Evolutionary conservation across 2,888 invertebrate species (phyloP), one percentile per base, ranked within the genome.

Genomic region (Petrolisthes cinctipes): DNA sequence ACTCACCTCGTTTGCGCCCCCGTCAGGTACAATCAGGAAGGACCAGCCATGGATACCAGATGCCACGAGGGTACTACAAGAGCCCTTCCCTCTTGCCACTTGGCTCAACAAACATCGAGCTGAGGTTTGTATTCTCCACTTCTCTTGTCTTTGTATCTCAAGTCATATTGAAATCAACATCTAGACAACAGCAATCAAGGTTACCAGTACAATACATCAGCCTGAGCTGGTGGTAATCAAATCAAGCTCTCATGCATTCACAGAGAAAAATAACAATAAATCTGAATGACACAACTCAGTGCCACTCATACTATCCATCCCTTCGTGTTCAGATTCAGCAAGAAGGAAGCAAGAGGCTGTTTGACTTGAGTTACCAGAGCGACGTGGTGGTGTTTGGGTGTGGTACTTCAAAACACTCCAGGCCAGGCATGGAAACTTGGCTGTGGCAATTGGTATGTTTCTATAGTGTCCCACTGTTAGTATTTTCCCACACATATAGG

Each of bases 291-390:
- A 37, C 37, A 37, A 37, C 37, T 37, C 37, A 37, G 2, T 37
- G 37, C 37, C 37, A 37, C 2, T 37, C 37, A 37, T 37, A 37
- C 37, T 37, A 37, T 37, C 37, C 37, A 37, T 37, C 7, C 68
- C n/a, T 37, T 37, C 23, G 4, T 53, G 57, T 20, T 0, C 86
- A 90, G 90, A 86, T 90, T 14, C 81, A 89, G 37, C 86, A 86
- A 23, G 88, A 89, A 78, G 91, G 90, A 5, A 86, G 81, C 54
- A 78, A 83, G 78, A 61, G 88, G 23, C 84, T 91, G n/a, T 91
- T 87, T 66, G 89, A 89, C 81, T 71, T 85, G 9, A 82, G 73
- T 68, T 91, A 91, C 86, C 91, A 91, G 85, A 89, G 89, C 68
- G 90, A 90, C 83, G 85, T 91, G 53, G 9, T 82, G 14, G 90